Base-by-base conservation (phyloP, 2,113 vertebrate species). In the Leiothrix lutea region DNA sequence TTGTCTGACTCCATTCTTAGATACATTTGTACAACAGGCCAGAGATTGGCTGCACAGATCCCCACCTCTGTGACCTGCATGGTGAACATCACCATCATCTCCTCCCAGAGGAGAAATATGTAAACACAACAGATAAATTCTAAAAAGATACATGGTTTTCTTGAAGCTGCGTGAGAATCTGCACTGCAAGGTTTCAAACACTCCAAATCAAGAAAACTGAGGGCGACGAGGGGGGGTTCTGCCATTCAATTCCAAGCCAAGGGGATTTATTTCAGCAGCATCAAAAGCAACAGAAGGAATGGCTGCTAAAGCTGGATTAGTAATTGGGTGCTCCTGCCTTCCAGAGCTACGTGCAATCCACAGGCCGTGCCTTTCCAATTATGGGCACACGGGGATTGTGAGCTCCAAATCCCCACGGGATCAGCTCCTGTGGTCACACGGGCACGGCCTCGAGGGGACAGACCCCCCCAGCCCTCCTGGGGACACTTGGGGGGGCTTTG, bases 371-470 rank as follows among this genome's bases (percentile, higher is more conserved):
- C 91, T 51, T 36, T 31, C 56, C 94, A 58, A 17, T 15, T 1
- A 5, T 8, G 12, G 0, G 58, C 79, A 36, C 33, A 2, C 40
- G 2, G 5, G n/a, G 70, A 72, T 1, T 21, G 71, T 2, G 3
- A 40, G 65, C 77, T 54, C 60, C 14, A 51, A 74, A 64, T 12
- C 87, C 70, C 44, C 69, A 7, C 3, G 17, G 11, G 17, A 75
- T 48, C 79, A 29, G 5, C 57, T 16, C 29, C 16, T 1, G 3
- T 0, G 12, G 21, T 7, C 78, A 38, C 16, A 12, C 3, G 8
- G 82, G 82, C 69, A 64, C 18, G 18, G 4, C 44, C 19, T 1
- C 12, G 0, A 14, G 73, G 56, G 80, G 15, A 66, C 1, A 8
- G 24, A 33, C 14, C 25, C 62, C 16, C 60, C 82, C 58, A n/a